Conservation (phyloP, 1,140 invertebrate genomes). For the Drosophila teissieri region DNA sequence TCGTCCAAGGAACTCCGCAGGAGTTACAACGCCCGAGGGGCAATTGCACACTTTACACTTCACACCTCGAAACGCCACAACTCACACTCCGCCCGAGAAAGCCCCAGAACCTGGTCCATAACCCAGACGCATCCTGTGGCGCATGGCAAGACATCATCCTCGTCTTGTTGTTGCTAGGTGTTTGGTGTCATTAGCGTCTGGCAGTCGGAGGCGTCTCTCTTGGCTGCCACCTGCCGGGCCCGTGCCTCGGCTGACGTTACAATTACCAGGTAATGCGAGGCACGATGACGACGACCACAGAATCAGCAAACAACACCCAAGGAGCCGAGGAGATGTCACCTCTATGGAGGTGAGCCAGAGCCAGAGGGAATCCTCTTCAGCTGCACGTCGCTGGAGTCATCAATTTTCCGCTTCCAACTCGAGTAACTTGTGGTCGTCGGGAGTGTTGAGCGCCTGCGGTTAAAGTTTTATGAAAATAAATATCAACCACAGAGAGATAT, state of each 20-base stretch:
- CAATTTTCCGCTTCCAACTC: slow-evolving; percentile 1
- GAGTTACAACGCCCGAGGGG: slow-evolving; percentile 43
- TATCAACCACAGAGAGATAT: too few species aligned
- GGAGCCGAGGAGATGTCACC: slow-evolving; percentile 22
- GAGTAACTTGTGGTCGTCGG: slow-evolving; percentile 7
- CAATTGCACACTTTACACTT: slow-evolving; percentile 50
- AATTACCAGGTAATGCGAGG: slow-evolving; percentile 70
- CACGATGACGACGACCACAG: slow-evolving; percentile 64
- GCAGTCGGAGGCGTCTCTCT: slow-evolving; percentile 54
- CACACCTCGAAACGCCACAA: slow-evolving; percentile 23
- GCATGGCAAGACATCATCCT: slow-evolving; percentile 68
- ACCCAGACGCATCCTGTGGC: slow-evolving; percentile 76
- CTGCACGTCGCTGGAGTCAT: slow-evolving; percentile 22
- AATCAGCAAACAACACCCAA: slow-evolving; percentile 58
- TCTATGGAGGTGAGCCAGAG: slow-evolving; percentile 14
- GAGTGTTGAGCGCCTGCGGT: slow-evolving; percentile 4
- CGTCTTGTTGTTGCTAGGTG: neutral
- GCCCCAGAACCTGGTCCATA: slow-evolving; percentile 31
- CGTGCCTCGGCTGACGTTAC: slow-evolving; percentile 62
- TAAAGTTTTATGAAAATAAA: neutral
- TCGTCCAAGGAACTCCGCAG: slow-evolving; percentile 49
- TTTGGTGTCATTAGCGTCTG: slow-evolving; percentile 72
- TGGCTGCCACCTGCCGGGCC: slow-evolving; percentile 70
- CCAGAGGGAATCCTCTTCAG: slow-evolving; percentile 15
- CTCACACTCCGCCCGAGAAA: slow-evolving; percentile 13